Base-by-base conservation (phyloP, 2,888 invertebrate species). In the Serripes groenlandicus region DNA sequence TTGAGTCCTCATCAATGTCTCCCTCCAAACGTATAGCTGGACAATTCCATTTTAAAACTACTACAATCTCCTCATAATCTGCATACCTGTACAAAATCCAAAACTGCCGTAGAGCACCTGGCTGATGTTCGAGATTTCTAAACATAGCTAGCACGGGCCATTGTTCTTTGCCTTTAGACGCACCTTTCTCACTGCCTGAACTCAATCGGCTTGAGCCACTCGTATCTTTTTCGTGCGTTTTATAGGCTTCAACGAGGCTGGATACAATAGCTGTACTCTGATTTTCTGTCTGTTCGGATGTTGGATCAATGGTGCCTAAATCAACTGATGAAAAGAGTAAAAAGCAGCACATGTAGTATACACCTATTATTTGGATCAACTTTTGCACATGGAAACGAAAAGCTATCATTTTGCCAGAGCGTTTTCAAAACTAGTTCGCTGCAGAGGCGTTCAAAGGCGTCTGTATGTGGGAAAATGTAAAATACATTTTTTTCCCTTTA, bases 201-300 rank as follows among this genome's bases (percentile, higher is more conserved):
- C 78, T 42, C 54, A 32, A 60, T 9, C 69, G 28, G 42, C 77
- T 58, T 60, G 60, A 66, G 11, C 73, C 66, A 15, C 60, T 70
- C 15, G 70, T 23, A 0, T 70, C 71, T 26, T 66, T 74, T 30
- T 78, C 34, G 3, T 68, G 70, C 0, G 42, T 60, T 66, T 85
- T 82, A 32, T 84, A 88, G 0, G 83, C 83, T 11, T 73, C 60
- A 1, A 87, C 79, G 23, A 99, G 95, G 0, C 97, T 97, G 3
- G 97, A 97, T 88, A 99, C 98, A 95, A 98, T 98, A 90, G 97
- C 97, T 93, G 98, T 98, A 0, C 98, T 99, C 93, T 98, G 98
- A 60, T 98, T 96, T 93, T 99, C 99, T 32, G 98, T 96, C 93
- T 99, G 98, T 21, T 98, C 96, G 0, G 98, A 98, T 68, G 97